Percentiles rank a stretch among this genome's conserved stretches.
phyloP scores from a whole-genome alignment of 2,797 vertebrate genomes.

The Mallotus villosus region DNA sequence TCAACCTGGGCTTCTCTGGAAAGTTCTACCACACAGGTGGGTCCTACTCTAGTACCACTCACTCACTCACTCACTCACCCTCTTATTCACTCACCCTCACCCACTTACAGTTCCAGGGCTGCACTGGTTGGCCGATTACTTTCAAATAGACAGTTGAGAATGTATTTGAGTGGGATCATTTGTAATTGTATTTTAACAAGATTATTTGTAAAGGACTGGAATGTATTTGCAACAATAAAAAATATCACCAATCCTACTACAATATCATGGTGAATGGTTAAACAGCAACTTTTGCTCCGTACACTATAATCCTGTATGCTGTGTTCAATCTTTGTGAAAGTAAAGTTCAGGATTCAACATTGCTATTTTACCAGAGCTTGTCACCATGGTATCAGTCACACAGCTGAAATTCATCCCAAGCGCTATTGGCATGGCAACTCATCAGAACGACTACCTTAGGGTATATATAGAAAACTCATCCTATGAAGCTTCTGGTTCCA shows the following conservation, averaged over 20 bases:
- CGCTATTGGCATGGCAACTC: constrained; percentile 39
- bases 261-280: too few species aligned
- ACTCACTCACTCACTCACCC: too few species aligned
- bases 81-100: too few species aligned
- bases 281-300: background rate
- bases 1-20: constrained; percentile 99
- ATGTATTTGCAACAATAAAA: too few species aligned
- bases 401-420: constrained; percentile 34
- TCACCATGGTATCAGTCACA: constrained; percentile 43
- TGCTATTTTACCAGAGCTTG: background rate
- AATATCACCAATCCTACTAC: too few species aligned
- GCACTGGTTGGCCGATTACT: too few species aligned
- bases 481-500: constrained; percentile 25
- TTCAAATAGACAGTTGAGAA: too few species aligned
- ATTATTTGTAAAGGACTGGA: too few species aligned
- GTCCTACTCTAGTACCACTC: constrained; percentile 32
- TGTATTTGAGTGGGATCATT: too few species aligned
- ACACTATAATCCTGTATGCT: background rate
- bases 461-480: background rate
- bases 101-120: too few species aligned
- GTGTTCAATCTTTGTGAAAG: background rate
- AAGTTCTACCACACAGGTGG: constrained; percentile 99
- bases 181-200: too few species aligned
- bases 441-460: background rate
- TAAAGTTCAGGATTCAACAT: background rate